These are phyloP conservation scores for Paradoxurus hermaphroditus DNA, from an alignment of 2,113 vertebrate species.

Conservation along the genomic window DNA sequence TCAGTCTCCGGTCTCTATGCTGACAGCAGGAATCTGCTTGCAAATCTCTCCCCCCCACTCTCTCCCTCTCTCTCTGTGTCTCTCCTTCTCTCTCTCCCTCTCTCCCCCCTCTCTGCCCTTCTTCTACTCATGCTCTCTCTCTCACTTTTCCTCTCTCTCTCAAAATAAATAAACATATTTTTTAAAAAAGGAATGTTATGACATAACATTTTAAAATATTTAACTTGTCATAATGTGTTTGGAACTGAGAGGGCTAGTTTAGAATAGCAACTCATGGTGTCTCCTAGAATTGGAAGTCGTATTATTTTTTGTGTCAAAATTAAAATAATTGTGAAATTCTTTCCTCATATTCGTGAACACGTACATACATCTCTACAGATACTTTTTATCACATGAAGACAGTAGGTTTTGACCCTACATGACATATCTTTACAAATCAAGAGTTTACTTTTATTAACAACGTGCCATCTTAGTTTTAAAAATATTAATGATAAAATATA, in stretches of 20 bases:
- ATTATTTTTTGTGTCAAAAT: background rate
- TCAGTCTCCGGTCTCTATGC: too few species aligned
- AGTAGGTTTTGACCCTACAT: background rate
- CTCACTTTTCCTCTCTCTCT: too few species aligned
- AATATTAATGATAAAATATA: background rate
- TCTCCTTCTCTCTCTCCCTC: too few species aligned
- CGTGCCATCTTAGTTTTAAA: background rate
- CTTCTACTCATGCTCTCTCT: too few species aligned
- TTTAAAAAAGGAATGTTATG: background rate
- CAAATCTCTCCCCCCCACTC: too few species aligned
- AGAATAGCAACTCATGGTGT: background rate
- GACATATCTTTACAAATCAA: background rate
- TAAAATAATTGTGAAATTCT: background rate
- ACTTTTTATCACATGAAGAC: background rate
- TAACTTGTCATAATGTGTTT: background rate
- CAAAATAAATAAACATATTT: too few species aligned
- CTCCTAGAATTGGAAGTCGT: background rate
- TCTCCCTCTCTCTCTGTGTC: too few species aligned
- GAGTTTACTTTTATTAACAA: background rate
- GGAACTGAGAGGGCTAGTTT: background rate
- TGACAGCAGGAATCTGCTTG: too few species aligned
- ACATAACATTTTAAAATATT: background rate
- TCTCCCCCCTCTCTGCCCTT: too few species aligned
- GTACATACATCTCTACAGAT: background rate
- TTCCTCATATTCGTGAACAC: background rate